Base-by-base conservation (phyloP, 2,888 invertebrate genomes). In the Homarus gammarus region DNA sequence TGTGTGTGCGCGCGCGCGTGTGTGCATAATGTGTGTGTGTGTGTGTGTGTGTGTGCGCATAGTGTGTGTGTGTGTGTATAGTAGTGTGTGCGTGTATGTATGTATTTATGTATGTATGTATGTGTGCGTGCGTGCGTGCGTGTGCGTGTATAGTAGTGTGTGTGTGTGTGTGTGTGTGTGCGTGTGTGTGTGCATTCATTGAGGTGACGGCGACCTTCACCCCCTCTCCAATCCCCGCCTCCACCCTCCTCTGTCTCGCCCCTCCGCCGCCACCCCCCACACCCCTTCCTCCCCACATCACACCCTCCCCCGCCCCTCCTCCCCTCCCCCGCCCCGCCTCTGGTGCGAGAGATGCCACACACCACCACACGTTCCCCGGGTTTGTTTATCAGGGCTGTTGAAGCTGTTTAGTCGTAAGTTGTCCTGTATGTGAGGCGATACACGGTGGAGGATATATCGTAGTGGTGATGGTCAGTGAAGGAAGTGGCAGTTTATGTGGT, bases 201-300 rank as follows among this genome's bases (percentile, higher is more conserved):
- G 84, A 85, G 84, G 73, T 73, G 73, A 77, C 61, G 61, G 56
- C 84, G 84, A 85, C 84, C 84, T 85, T 85, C 84, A 85, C 84
- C 77, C 72, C 77, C 64, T 68, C 75, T 27, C 27, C n/a, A 44
- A 44, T 40, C 75, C 33, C 75, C 22, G 36, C 38, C 33, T 33
- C n/a, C n/a, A 31, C 38, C 49, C 77, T 77, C 27, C 77, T 64
- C 6, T 81, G 61, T 36, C 81, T 38, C 12, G 38, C 27, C 64
- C 68, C 56, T 61, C 40, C 36, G n/a, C n/a, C 56, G 27, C n/a
- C 75, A 10, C 61, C n/a, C 18, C 81, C 33, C 38, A 49, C 44
- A 70, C 79, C 27, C 68, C 82, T 40, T 27, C 72, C 44, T 40
- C 49, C n/a, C 73, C 83, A 49, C 33, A 6, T 27, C 38, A 64